These are phyloP conservation scores for Chloromyia formosa DNA, from an alignment of 2,888 invertebrate species.

Conservation along the genomic window DNA sequence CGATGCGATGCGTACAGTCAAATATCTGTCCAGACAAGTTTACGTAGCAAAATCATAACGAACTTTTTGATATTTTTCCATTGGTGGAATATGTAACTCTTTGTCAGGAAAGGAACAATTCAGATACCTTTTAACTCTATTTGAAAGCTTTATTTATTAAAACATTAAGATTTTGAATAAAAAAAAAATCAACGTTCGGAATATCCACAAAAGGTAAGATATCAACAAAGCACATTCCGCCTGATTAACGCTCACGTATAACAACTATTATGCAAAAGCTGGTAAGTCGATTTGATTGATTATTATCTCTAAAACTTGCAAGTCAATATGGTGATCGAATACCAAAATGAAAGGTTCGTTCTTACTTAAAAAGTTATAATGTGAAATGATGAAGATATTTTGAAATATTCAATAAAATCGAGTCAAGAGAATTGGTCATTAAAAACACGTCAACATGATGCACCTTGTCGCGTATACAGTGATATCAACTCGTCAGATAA, in stretches of 20 bases:
- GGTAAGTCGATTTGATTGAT: conserved; percentile 59
- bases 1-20: too few relatives aligned
- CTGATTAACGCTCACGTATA: conserved; percentile 60
- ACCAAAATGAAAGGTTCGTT: conserved; percentile 50
- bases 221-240: conserved; percentile 56
- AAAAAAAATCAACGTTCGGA: conserved; percentile 37
- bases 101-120: background rate
- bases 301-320: conserved; percentile 41
- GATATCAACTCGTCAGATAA: background rate
- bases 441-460: conserved; percentile 64
- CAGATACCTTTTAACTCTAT: background rate
- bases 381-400: conserved; percentile 52
- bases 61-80: background rate
- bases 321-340: conserved; percentile 49
- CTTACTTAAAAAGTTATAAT: conserved; percentile 48
- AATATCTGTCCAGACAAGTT: too few relatives aligned
- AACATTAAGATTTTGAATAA: too few relatives aligned
- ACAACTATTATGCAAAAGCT: conserved; percentile 62
- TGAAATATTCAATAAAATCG: conserved; percentile 25
- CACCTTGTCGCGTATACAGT: conserved; percentile 46
- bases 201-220: conserved; percentile 60
- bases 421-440: conserved; percentile 14
- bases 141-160: conserved; percentile 2
- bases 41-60: too few relatives aligned
- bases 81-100: background rate